These are phyloP conservation scores for Chloromyia formosa DNA, from an alignment of 2,888 invertebrate genomes.

Conservation along the genomic window DNA sequence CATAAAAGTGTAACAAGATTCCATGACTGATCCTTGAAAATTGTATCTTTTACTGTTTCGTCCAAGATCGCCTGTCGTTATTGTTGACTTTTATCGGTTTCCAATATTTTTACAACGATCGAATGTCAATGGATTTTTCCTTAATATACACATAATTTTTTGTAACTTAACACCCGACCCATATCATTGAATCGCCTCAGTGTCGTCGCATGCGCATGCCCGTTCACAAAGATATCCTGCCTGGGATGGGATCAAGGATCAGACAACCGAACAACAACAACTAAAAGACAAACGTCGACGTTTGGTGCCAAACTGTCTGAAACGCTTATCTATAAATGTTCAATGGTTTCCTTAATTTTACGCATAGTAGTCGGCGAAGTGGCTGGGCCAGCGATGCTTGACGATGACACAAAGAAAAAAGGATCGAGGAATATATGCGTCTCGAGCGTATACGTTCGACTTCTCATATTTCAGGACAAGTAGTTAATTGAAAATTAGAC, in stretches of 20 bases:
- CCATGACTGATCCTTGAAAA: slow-evolving; percentile 31
- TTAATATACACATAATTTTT: background rate
- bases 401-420: too few relatives aligned
- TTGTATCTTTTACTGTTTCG: slow-evolving; percentile 4
- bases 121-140: slow-evolving; percentile 24
- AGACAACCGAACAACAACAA: slow-evolving; percentile 2
- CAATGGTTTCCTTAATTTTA: slow-evolving; percentile 4
- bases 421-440: too few relatives aligned
- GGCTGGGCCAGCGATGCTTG: background rate
- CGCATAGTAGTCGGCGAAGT: background rate
- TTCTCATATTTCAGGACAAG: slow-evolving; percentile 11
- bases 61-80: background rate
- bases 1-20: slow-evolving; percentile 9
- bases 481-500: slow-evolving; percentile 38
- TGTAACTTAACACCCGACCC: slow-evolving; percentile 30
- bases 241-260: background rate
- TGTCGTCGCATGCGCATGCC: slow-evolving; percentile 19
- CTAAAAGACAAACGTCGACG: background rate
- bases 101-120: slow-evolving; percentile 42
- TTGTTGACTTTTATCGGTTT: slow-evolving; percentile 43
- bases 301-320: slow-evolving; percentile 53
- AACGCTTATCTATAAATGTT: slow-evolving; percentile 1
- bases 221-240: background rate
- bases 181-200: slow-evolving; percentile 15
- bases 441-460: background rate